Evolutionary conservation across 2,113 vertebrate genomes (phyloP).

Genomic region (Emydura subglobosa): DNA sequence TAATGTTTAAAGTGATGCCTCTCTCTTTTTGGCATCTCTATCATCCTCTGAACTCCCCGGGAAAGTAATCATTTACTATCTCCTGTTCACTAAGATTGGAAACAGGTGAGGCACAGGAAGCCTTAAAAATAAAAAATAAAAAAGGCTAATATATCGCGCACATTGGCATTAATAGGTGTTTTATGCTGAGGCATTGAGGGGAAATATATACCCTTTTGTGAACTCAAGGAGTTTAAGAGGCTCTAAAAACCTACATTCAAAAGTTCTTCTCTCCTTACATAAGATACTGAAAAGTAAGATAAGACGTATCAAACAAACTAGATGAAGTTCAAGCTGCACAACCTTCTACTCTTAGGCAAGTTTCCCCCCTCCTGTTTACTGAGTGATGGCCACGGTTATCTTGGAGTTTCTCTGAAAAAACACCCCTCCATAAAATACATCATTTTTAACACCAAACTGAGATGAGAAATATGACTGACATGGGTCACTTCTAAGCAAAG

Average conservation of each 20-base stretch:
- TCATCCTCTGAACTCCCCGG: neutral
- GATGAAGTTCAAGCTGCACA: neutral
- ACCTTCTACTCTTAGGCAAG: neutral
- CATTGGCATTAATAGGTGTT: neutral
- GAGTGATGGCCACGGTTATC: neutral
- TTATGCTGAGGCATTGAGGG: fast-evolving
- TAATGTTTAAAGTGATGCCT: neutral
- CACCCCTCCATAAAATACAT: neutral
- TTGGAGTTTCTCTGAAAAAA: neutral
- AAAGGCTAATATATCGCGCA: neutral
- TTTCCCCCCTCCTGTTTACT: neutral
- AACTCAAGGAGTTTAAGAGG: neutral
- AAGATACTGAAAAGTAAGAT: slow-evolving; percentile 15
- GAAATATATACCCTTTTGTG: neutral
- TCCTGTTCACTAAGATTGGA: neutral
- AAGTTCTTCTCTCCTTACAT: neutral
- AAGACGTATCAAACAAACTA: neutral
- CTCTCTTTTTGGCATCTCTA: neutral
- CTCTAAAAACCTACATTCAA: neutral
- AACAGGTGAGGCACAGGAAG: neutral
- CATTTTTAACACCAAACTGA: neutral
- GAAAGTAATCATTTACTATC: slow-evolving; percentile 10
- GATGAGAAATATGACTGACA: neutral
- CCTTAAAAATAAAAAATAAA: fast-evolving
- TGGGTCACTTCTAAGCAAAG: neutral